A percentile compares a stretch with the other conserved stretches of the same genome.
Conservation (phyloP, 1,140 invertebrate genomes). For the Cotesia chilonis region DNA sequence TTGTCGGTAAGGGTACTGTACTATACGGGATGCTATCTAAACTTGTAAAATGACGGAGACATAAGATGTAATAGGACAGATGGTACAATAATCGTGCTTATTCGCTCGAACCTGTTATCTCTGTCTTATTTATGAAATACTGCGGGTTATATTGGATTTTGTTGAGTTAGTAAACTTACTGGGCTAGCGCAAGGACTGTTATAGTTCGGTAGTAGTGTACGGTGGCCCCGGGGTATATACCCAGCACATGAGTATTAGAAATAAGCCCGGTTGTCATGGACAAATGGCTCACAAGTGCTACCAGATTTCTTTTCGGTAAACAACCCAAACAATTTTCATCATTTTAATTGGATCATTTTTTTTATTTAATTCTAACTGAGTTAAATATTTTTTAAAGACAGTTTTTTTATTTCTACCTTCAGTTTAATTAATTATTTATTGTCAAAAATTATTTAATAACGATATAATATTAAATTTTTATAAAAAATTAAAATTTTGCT, state of each 20-base stretch:
- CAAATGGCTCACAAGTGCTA: slow-evolving; percentile 20
- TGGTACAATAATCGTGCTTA: slow-evolving; percentile 20
- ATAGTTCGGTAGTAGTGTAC: slow-evolving; percentile 14
- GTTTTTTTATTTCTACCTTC: no score
- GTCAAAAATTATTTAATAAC: no score
- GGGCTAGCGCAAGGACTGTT: not conserved
- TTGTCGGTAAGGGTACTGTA: not conserved
- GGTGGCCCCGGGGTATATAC: no score
- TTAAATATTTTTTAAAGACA: no score
- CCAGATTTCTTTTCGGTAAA: slow-evolving; percentile 16
- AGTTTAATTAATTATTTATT: no score
- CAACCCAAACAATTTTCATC: not conserved
- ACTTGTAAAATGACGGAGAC: slow-evolving; percentile 17
- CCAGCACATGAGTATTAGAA: no score
- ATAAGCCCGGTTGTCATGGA: not conserved
- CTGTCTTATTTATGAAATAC: slow-evolving; percentile 8
- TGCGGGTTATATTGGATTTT: slow-evolving; percentile 36
- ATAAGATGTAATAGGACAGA: slow-evolving; percentile 27
- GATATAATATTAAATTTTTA: no score
- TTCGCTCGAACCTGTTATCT: not conserved
- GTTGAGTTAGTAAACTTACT: slow-evolving; percentile 35
- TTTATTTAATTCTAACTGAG: no score
- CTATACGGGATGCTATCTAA: slow-evolving; percentile 4
- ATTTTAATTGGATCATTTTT: no score
- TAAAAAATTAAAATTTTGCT: no score